phyloP scores from a whole-genome alignment of 2,888 invertebrate species.

The Carcina quercana region DNA sequence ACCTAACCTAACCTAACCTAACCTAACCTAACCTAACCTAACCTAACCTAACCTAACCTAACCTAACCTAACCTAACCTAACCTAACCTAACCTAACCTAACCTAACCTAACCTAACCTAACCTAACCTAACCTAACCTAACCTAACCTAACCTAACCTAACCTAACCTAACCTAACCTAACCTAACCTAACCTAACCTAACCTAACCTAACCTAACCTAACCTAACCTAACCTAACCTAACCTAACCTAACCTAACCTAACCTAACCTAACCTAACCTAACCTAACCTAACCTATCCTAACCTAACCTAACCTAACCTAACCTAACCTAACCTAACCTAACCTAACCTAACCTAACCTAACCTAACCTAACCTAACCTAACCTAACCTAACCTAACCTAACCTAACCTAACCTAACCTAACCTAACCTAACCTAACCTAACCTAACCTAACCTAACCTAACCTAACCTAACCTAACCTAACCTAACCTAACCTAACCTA shows the following conservation, averaged over 20 bases:
- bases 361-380: no score
- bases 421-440: no score
- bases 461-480: no score
- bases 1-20: no score
- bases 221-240: slow-evolving; percentile 13
- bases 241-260: slow-evolving; percentile 13
- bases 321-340: no score
- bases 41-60: slow-evolving; percentile 9
- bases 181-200: slow-evolving; percentile 13
- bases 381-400: no score
- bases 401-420: no score
- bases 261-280: slow-evolving; percentile 16
- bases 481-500: no score
- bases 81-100: slow-evolving; percentile 13
- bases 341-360: no score
- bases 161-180: slow-evolving; percentile 12
- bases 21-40: slow-evolving; percentile 12
- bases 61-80: slow-evolving; percentile 13
- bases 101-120: slow-evolving; percentile 13
- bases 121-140: slow-evolving; percentile 13
- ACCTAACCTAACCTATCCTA: slow-evolving; percentile 12
- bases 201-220: slow-evolving; percentile 13
- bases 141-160: slow-evolving; percentile 12
- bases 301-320: no score
- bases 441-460: no score